Conservation (phyloP, 1,140 invertebrate species). For the Drosophila sechellia region DNA sequence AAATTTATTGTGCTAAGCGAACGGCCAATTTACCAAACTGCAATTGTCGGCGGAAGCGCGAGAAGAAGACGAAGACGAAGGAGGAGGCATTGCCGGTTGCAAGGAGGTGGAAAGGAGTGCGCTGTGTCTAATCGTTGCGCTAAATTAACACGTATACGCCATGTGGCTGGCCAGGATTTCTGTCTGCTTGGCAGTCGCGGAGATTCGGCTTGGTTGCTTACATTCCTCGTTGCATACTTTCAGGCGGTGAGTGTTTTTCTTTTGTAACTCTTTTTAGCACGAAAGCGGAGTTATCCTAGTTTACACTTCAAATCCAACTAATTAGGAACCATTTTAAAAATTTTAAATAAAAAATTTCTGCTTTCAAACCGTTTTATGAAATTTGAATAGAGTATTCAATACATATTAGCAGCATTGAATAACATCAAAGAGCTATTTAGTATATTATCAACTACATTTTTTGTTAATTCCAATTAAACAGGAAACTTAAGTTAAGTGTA, state of each 20-base stretch:
- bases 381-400: too few species aligned
- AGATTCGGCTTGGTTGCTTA: conserved; percentile 17
- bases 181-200: conserved; percentile 54
- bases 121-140: conserved; percentile 68
- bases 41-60: conserved; percentile 23
- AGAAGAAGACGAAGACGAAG: neutral
- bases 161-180: conserved; percentile 68
- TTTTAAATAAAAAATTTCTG: too few species aligned
- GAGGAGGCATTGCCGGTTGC: neutral
- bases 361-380: too few species aligned
- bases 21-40: conserved; percentile 70
- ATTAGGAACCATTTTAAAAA: too few species aligned
- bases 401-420: too few species aligned
- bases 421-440: too few species aligned
- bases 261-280: neutral
- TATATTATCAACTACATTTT: too few species aligned
- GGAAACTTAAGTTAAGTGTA: neutral
- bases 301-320: too few species aligned
- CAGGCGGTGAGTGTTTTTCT: too few species aligned
- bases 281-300: neutral
- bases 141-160: conserved; percentile 82
- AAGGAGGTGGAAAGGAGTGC: neutral
- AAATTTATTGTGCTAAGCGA: conserved; percentile 75
- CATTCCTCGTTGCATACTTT: conserved; percentile 27
- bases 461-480: too few species aligned